Evolutionary conservation across 2,113 vertebrate species (phyloP), one percentile per base, ranked within the genome.

Genomic region (Aleadryas rufinucha): DNA sequence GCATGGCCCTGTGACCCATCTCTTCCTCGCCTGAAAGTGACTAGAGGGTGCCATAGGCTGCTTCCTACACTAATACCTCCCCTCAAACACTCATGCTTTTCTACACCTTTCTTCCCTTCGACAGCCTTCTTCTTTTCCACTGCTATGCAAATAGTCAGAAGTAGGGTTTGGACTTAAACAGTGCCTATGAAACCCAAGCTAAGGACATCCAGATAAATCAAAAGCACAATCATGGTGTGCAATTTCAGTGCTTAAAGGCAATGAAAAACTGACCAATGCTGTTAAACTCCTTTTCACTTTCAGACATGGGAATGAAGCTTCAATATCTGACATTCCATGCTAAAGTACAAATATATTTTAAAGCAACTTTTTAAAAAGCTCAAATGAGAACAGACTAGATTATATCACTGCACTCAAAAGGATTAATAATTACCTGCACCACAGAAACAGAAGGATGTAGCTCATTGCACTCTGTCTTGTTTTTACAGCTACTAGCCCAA

Each of bases 401-500:
- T 53, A 33, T 35, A 12, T 22, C 33, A 49, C n/a, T 23, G 57
- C 45, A 69, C 45, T 72, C 45, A 82, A 59, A 86, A 69, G 27
- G n/a, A 84, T 16, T 14, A 52, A 98, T 35, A 88, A 70, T 92
- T 99, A 99, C 99, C 99, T 99, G 99, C 17, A 99, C 98, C 84
- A 99, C 99, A 78, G 99, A 99, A 91, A 99, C 98, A 82, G 98
- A 99, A 23, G 99, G 99, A 96, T 99, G 99, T 94, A 99, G 98
- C 88, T 99, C 98, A 87, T 99, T 99, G 97, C 99, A 99, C 81
- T 99, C 98, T 0, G 98, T 98, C 98, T 99, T 99, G 97, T 98
- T 99, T 98, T 99, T 99, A 97, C 99, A 99, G 97, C 98, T 99
- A 97, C 99, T 99, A 57, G 99, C 99, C 99, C 99, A 99, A 95